These are phyloP conservation scores for Druceiella hillmani DNA, from an alignment of 2,888 invertebrate species.

Conservation along the genomic window DNA sequence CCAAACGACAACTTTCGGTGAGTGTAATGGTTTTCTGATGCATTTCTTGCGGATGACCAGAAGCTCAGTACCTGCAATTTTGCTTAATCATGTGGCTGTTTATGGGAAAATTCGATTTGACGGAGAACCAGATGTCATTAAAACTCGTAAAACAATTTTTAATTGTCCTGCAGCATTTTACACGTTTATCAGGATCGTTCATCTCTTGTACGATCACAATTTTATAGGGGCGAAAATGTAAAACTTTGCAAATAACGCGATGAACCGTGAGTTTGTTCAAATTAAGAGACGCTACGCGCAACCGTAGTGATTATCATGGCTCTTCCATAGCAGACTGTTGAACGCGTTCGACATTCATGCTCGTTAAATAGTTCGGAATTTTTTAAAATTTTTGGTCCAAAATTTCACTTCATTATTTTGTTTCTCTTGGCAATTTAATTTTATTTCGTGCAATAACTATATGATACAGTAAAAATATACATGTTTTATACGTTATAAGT, in stretches of 20 bases:
- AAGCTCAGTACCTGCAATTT: slow-evolving; percentile 15
- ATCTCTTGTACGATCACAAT: slow-evolving; percentile 25
- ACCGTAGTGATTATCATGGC: slow-evolving; percentile 16
- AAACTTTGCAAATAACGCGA: slow-evolving; percentile 23
- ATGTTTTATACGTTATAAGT: too few species aligned
- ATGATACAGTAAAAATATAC: too few species aligned
- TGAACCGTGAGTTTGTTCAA: too few species aligned
- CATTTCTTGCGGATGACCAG: slow-evolving; percentile 20
- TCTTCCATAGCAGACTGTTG: slow-evolving; percentile 24
- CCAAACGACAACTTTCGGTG: slow-evolving; percentile 11
- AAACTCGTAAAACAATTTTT: slow-evolving; percentile 22
- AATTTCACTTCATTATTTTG: too few species aligned
- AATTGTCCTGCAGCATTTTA: slow-evolving; percentile 24
- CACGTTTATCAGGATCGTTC: slow-evolving; percentile 23
- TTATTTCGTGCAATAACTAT: too few species aligned
- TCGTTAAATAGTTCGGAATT: too few species aligned
- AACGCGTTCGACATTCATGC: slow-evolving; percentile 24
- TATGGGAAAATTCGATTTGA: slow-evolving; percentile 23
- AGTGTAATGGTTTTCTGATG: slow-evolving; percentile 23
- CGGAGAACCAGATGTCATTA: slow-evolving; percentile 22
- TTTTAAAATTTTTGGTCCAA: too few species aligned
- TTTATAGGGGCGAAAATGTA: too few species aligned
- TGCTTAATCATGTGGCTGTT: too few species aligned
- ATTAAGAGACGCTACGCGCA: slow-evolving; percentile 22
- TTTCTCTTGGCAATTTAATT: too few species aligned